Evolutionary conservation across 64 coral and sea anemone species (phyloP).

Genomic region (Montipora efflorescens): DNA sequence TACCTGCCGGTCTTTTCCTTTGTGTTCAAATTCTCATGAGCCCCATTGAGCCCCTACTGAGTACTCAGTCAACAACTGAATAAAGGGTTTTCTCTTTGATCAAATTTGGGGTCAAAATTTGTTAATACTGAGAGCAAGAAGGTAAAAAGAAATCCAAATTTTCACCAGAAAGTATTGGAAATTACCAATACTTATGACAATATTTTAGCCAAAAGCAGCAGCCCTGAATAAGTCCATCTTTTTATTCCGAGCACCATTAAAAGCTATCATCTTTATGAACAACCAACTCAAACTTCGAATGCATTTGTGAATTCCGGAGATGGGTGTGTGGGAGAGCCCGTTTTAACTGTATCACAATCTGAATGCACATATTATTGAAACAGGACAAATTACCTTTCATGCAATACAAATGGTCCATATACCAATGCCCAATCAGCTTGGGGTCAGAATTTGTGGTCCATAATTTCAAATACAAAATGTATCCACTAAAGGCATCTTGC

Average conservation of each 20-base stretch:
- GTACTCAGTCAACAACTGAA: slow-evolving; percentile 6
- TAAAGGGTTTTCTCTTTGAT: slow-evolving; percentile 13
- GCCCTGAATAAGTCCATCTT: not conserved
- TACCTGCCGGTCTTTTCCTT: slow-evolving; percentile 1
- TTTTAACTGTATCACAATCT: not conserved
- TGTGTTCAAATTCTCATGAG: not conserved
- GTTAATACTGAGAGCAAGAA: not conserved
- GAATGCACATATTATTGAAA: too few species aligned
- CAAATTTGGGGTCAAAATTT: not conserved
- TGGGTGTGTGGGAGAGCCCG: not conserved
- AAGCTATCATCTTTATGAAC: not conserved
- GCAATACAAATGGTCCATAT: slow-evolving; percentile 43
- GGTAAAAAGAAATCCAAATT: not conserved
- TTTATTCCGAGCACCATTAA: not conserved
- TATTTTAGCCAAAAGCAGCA: not conserved
- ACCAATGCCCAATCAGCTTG: slow-evolving; percentile 41
- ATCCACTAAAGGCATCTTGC: slow-evolving; percentile 59
- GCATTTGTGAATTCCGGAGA: not conserved
- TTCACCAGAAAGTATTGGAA: slow-evolving; percentile 13
- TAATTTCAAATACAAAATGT: slow-evolving; percentile 40
- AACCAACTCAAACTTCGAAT: slow-evolving; percentile 5
- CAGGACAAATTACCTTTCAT: slow-evolving; percentile 27
- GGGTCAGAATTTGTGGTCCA: slow-evolving; percentile 47
- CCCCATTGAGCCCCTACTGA: not conserved
- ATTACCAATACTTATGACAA: not conserved